These are phyloP conservation scores for Heterocephalus glaber DNA, from an alignment of 2,113 vertebrate species.

Conservation along the genomic window DNA sequence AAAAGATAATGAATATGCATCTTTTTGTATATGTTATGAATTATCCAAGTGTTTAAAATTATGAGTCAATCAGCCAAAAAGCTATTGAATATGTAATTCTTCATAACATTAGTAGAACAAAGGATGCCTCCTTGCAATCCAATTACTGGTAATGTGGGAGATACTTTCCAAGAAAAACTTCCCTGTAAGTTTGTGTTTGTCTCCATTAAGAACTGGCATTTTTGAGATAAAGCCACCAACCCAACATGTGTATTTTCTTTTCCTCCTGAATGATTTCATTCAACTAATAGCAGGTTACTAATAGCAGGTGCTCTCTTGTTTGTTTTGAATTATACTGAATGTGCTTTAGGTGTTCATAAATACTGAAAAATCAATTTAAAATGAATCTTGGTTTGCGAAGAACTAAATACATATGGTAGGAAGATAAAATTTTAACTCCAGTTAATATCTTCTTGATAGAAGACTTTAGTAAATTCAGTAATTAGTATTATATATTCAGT, in stretches of 20 bases:
- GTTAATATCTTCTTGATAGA: slow-evolving; percentile 2
- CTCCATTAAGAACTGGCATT: slow-evolving; percentile 40
- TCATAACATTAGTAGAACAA: not conserved
- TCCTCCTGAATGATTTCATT: slow-evolving; percentile 58
- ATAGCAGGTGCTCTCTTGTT: slow-evolving; percentile 39
- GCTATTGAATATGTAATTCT: not conserved
- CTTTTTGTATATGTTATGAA: not conserved
- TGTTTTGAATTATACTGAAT: slow-evolving; percentile 47
- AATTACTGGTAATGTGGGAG: not conserved
- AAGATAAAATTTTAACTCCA: slow-evolving; percentile 27
- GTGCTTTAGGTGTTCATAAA: slow-evolving; percentile 19
- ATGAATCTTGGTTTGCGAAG: not conserved
- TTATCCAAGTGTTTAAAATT: not conserved
- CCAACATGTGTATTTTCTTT: not conserved
- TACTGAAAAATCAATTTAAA: slow-evolving; percentile 26
- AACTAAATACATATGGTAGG: not conserved
- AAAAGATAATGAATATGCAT: not conserved
- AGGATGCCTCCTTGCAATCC: not conserved
- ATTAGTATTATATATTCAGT: not conserved
- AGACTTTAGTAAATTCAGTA: not conserved
- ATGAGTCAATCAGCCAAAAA: not conserved
- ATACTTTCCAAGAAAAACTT: slow-evolving; percentile 21
- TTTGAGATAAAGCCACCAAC: slow-evolving; percentile 46
- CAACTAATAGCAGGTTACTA: slow-evolving; percentile 54
- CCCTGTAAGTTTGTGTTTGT: slow-evolving; percentile 5